These are phyloP conservation scores for Theonella swinhoei DNA, from an alignment of 37 sponge, comb jelly and placozoan genomes.

Conservation along the genomic window DNA sequence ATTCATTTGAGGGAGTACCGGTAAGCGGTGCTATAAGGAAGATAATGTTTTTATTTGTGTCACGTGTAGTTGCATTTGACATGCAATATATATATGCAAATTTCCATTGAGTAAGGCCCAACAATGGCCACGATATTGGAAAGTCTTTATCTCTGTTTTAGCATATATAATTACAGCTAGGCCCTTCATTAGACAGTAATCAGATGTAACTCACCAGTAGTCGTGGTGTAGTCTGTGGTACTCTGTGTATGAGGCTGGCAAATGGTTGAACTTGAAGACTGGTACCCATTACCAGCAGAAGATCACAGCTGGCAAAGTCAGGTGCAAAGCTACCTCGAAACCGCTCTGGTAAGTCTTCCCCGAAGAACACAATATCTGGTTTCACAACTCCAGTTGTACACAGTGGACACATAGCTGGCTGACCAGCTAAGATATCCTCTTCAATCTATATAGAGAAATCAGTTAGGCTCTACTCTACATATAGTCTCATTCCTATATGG, in stretches of 20 bases:
- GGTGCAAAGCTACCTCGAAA: slow-evolving; percentile 58
- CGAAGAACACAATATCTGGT: slow-evolving; percentile 92
- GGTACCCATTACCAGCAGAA: slow-evolving; percentile 90
- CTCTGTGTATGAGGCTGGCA: slow-evolving; percentile 21
- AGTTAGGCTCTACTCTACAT: background rate
- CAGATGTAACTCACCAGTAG: background rate
- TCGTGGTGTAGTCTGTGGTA: background rate
- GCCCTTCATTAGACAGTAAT: background rate
- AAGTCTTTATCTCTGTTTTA: no score
- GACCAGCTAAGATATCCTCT: slow-evolving; percentile 34
- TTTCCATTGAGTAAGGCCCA: no score
- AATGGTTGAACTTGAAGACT: slow-evolving; percentile 84
- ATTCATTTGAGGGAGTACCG: no score
- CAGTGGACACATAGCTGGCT: slow-evolving; percentile 1
- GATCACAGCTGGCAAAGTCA: slow-evolving; percentile 76
- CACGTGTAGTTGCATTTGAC: no score
- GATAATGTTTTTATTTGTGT: no score
- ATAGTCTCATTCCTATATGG: no score
- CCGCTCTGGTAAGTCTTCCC: slow-evolving; percentile 74
- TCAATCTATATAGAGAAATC: background rate
- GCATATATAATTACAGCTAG: no score
- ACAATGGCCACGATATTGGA: no score
- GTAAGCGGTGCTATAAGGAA: no score
- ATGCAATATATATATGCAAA: no score
- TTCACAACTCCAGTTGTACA: slow-evolving; percentile 59